Percentiles rank a stretch among this genome's conserved stretches.
These are phyloP conservation scores for Carassius carassius DNA, from an alignment of 2,113 vertebrate species.

Conservation along the genomic window DNA sequence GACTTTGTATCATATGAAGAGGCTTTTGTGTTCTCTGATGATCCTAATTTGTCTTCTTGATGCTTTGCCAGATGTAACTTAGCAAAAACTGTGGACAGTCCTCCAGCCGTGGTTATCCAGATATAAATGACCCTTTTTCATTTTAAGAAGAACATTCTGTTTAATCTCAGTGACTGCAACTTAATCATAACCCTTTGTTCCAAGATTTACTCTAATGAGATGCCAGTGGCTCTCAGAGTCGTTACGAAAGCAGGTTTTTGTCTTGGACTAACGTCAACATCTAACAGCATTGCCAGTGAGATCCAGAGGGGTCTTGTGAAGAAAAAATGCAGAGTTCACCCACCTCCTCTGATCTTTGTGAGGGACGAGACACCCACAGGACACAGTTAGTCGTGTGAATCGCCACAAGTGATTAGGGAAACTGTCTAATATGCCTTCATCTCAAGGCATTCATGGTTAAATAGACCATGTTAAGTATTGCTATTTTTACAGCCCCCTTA, in stretches of 20 bases:
- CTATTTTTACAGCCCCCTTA: constrained; percentile 51
- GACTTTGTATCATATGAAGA: neutral
- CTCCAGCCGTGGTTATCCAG: neutral
- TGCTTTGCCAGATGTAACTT: neutral
- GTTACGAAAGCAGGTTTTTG: neutral
- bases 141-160: neutral
- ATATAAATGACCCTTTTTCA: neutral
- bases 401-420: constrained; percentile 54
- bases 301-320: neutral
- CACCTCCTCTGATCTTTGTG: neutral
- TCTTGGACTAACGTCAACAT: constrained; percentile 1
- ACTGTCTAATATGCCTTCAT: constrained; percentile 47
- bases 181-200: neutral
- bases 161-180: neutral
- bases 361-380: constrained; percentile 17
- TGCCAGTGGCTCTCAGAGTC: constrained; percentile 1
- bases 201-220: neutral
- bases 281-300: neutral
- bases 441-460: constrained; percentile 52
- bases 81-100: neutral
- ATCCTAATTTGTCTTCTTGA: neutral
- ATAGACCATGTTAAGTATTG: constrained; percentile 53
- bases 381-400: constrained; percentile 32
- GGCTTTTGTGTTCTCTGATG: neutral
- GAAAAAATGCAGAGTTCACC: constrained; percentile 2